Base-by-base conservation (phyloP, 2,888 invertebrate genomes). In the Dusona sp. region DNA sequence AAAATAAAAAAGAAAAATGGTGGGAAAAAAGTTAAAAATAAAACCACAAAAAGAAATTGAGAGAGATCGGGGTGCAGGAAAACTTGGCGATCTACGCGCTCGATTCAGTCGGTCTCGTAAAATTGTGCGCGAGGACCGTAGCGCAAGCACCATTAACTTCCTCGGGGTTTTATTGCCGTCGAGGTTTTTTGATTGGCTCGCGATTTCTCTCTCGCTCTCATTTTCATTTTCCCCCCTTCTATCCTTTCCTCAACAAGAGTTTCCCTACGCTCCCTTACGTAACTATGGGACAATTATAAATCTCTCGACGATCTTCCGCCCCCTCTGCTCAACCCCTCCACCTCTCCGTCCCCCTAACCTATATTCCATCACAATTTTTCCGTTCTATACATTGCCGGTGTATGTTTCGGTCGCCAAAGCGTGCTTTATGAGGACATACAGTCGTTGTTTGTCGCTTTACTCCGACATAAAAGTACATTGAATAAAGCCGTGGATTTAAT, bases 91-190 rank as follows among this genome's bases (percentile, higher is more conserved):
- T 72, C 65, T 65, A 73, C 67, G 74, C 48, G 83, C 64, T 67
- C 74, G 77, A 83, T 65, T 67, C 65, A 70, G 83, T 51, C 61
- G 79, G 84, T 73, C 74, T 73, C 81, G 80, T 78, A 84, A 83
- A 78, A 85, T 70, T 83, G 61, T 29, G 70, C 75, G 65, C 84
- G 86, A 82, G 72, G 72, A 80, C 73, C 80, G 48, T 73, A 48
- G 73, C 77, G 64, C 89, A 68, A 86, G 82, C 86, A 67, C 88
- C 88, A 88, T 89, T 89, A 90, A 89, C 89, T 85, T 45, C 77
- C 75, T 78, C 74, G 88, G 83, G 85, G 82, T 89, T 90, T 89
- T 89, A 89, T 89, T 84, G 84, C 87, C 36, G 65, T 48, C 81
- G 57, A 81, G 70, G 65, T 84, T 83, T 86, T 82, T 82, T 82